phyloP scores from a whole-genome alignment of 2,888 invertebrate genomes.

The Agriopis aurantiaria region DNA sequence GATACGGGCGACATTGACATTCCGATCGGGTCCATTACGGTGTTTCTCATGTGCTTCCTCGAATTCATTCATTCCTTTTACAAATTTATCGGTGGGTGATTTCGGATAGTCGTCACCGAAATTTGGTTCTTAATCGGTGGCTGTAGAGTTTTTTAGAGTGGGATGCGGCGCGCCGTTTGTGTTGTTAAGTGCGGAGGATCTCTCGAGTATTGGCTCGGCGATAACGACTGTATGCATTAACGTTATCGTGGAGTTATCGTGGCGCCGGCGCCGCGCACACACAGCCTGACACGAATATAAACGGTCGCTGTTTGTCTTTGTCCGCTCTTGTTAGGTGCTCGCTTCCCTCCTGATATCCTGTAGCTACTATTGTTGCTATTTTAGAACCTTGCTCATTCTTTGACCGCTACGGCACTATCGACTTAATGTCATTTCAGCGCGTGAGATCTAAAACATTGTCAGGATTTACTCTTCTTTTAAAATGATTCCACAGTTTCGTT shows the following conservation, averaged over 20 bases:
- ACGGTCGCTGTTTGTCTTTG: constrained; percentile 69
- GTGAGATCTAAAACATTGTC: background rate
- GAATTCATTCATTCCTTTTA: constrained; percentile 79
- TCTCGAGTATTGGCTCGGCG: constrained; percentile 59
- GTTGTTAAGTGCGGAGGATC: constrained; percentile 59
- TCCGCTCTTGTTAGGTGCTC: constrained; percentile 57
- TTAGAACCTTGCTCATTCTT: constrained; percentile 33
- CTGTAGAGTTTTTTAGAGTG: constrained; percentile 45
- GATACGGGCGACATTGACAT: constrained; percentile 75
- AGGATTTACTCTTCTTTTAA: constrained; percentile 7
- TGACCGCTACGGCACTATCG: constrained; percentile 4
- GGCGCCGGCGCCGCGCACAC: constrained; percentile 77
- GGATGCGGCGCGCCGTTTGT: constrained; percentile 52
- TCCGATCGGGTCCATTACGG: constrained; percentile 74
- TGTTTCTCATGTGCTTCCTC: constrained; percentile 74
- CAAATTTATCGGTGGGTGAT: constrained; percentile 52
- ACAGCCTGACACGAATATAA: constrained; percentile 65
- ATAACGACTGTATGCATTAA: constrained; percentile 82
- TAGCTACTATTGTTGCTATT: constrained; percentile 40
- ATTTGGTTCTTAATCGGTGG: constrained; percentile 59
- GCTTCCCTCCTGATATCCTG: constrained; percentile 41
- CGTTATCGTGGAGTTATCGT: constrained; percentile 79
- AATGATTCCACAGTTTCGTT: constrained; percentile 24
- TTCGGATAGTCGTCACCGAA: constrained; percentile 40
- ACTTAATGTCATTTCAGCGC: constrained; percentile 4